Percentiles rank a stretch among this genome's conserved stretches.
Conservation (phyloP, 2,113 vertebrate genomes). For the Lates calcarifer region DNA sequence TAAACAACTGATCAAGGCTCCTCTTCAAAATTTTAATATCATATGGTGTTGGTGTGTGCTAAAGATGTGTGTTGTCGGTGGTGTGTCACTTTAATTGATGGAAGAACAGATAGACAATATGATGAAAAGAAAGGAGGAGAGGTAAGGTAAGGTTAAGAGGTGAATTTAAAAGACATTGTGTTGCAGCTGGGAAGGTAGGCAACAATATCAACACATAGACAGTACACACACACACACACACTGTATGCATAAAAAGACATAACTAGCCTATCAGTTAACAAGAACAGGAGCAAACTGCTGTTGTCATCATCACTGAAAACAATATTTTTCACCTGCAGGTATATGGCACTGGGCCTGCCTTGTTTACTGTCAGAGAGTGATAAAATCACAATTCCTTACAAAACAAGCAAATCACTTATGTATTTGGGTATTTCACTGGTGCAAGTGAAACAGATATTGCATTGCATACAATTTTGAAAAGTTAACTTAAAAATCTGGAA, state of each 20-base stretch:
- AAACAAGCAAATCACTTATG: background rate
- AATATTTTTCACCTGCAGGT: background rate
- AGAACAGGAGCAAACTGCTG: background rate
- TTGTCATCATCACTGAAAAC: conserved; percentile 16
- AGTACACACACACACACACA: background rate
- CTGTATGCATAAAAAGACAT: background rate
- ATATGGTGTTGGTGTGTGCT: background rate
- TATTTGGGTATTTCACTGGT: background rate
- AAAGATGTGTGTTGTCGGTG: background rate
- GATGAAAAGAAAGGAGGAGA: background rate
- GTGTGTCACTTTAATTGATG: background rate
- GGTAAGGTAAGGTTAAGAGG: background rate
- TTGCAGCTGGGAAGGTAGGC: background rate
- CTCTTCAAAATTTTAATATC: background rate
- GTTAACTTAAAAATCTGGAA: background rate
- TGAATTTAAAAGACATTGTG: background rate
- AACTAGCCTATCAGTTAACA: background rate
- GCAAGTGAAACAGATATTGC: background rate
- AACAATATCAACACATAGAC: background rate
- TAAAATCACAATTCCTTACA: background rate
- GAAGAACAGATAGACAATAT: background rate
- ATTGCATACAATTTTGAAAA: background rate
- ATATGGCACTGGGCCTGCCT: background rate
- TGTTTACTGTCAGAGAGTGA: conserved; percentile 14
- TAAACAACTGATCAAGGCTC: background rate